phyloP scores from a whole-genome alignment of 2,888 invertebrate species.

The Hypomecis atomaria region DNA sequence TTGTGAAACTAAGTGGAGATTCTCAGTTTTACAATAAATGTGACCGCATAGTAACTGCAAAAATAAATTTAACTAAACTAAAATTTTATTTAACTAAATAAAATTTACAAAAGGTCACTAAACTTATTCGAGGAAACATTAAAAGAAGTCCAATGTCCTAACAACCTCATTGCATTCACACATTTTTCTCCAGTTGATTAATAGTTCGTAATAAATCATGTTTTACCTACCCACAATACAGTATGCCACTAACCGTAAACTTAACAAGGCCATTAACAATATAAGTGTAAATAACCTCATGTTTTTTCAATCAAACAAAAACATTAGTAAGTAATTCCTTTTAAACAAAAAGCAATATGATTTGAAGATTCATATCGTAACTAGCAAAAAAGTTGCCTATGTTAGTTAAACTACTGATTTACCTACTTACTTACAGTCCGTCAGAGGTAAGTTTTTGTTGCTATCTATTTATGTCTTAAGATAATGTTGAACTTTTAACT shows the following conservation, averaged over 20 bases:
- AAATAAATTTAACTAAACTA: too few species aligned
- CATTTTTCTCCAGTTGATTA: constrained; percentile 14
- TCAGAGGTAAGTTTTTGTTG: background rate
- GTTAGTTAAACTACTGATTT: too few species aligned
- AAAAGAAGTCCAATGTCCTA: constrained; percentile 2
- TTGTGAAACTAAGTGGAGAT: too few species aligned
- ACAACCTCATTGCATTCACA: constrained; percentile 10
- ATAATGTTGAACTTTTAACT: too few species aligned
- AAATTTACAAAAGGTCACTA: too few species aligned
- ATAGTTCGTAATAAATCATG: constrained; percentile 12
- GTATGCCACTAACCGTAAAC: constrained; percentile 24
- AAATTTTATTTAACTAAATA: background rate
- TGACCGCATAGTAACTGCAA: too few species aligned
- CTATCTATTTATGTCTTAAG: too few species aligned
- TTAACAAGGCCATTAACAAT: constrained; percentile 8
- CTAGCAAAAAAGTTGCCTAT: background rate
- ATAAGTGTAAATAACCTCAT: constrained; percentile 25
- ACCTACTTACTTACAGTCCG: too few species aligned
- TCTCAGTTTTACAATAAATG: too few species aligned
- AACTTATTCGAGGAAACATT: too few species aligned
- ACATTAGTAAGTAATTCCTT: too few species aligned
- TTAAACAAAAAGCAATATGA: constrained; percentile 4
- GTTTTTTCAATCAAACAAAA: background rate
- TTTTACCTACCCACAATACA: constrained; percentile 13
- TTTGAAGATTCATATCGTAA: constrained; percentile 4